Evolutionary conservation across 2,797 vertebrate species (phyloP), one percentile per base, ranked within the genome.

Genomic region (Bufotes viridis): DNA sequence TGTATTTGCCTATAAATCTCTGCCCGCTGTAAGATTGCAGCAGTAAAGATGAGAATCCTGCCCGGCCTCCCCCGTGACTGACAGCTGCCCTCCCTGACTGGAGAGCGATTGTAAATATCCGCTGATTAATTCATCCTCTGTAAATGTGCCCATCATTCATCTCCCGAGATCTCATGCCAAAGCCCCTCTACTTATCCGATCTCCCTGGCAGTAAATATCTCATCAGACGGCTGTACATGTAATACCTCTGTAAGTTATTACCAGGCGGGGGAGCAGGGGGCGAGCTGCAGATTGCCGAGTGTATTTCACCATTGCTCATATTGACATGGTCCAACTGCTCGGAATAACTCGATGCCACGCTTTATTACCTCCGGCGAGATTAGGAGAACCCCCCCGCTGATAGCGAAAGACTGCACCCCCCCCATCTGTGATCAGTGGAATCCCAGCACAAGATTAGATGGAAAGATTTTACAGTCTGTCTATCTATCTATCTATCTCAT

Each of bases 181-280:
- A 61, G 65, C 26, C 70, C 76, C 58, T 82, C 67, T 63, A 60
- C 76, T 85, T 81, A 85, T 55, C 76, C 26, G 9, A 78, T 81
- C 76, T 79, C 58, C 65, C 78, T 24, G 61, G 84, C 65, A 78
- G 82, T 85, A 83, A 82, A 88, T 88, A 76, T 88, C 70, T 86
- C 84, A 67, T 83, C 80, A 82, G 80, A 29, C 63, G 24, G 55
- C 83, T 79, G 87, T 88, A 67, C 86, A 75, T 76, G 57, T 26
- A 78, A 74, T 75, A 82, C 57, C 78, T 81, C 67, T 67, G 70
- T 70, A 78, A 87, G 58, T 87, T 83, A 87, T 87, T 85, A 53
- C 81, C 51, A 22, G 81, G n/a, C 79, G n/a, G 69, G 55, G n/a
- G 61, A 57, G n/a, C 61, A 34, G n/a, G 83, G 60, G 85, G 5